Percentiles rank a stretch among this genome's conserved stretches.
phyloP scores from a whole-genome alignment of 2,113 vertebrate genomes.

The Delphinus delphis region DNA sequence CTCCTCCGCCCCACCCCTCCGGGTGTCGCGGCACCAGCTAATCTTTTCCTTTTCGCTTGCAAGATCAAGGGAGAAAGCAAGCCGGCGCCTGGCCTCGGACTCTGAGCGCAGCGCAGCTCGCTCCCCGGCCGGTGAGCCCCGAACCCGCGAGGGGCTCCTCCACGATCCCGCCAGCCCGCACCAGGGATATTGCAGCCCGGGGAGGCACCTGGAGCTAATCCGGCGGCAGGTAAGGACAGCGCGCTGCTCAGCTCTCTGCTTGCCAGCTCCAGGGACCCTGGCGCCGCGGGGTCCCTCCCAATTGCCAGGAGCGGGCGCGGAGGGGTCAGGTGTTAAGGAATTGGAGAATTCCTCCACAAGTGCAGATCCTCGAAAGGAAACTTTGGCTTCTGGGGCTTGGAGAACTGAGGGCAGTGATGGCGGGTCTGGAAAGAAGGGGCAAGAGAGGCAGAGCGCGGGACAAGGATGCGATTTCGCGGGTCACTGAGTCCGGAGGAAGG shows the following conservation, averaged over 20 bases:
- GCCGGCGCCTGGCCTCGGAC: constrained; percentile 65
- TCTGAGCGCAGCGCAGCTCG: constrained; percentile 61
- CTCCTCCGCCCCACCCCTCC: constrained; percentile 47
- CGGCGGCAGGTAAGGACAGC: constrained; percentile 81
- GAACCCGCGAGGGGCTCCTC: constrained; percentile 46
- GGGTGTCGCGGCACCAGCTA: constrained; percentile 67
- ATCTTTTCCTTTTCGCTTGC: constrained; percentile 69
- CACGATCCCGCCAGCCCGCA: background rate
- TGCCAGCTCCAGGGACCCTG: background rate
- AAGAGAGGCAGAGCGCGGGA: background rate
- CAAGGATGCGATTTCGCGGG: background rate
- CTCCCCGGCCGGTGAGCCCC: constrained; percentile 29
- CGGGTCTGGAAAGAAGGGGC: background rate
- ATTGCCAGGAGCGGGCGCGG: background rate
- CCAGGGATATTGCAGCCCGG: background rate
- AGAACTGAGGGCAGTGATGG: background rate
- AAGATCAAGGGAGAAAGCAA: constrained; percentile 83
- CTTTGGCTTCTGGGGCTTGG: constrained; percentile 33
- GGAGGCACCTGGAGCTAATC: constrained; percentile 61
- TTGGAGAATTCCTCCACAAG: background rate
- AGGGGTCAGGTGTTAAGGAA: background rate
- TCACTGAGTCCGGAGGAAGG: background rate
- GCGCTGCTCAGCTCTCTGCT: background rate
- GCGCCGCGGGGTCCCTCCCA: background rate
- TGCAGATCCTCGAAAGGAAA: constrained; percentile 44